These are phyloP conservation scores for Drosophila demipolita DNA, from an alignment of 2,888 invertebrate genomes.

Conservation along the genomic window DNA sequence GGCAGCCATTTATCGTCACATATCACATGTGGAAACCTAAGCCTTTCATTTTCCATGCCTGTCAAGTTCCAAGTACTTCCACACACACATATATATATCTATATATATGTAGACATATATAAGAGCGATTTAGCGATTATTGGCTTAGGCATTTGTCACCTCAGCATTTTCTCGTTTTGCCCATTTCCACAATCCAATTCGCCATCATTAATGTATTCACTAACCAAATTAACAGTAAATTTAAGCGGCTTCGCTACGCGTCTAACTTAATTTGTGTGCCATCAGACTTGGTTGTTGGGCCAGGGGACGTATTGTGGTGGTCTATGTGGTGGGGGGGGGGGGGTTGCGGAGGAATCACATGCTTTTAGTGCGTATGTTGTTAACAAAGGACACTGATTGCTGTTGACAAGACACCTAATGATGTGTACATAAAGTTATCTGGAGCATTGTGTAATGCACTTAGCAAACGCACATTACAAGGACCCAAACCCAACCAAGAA, in stretches of 20 bases:
- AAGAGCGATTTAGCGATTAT: conserved; percentile 37
- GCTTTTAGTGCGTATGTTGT: conserved; percentile 58
- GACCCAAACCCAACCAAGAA: conserved; percentile 4
- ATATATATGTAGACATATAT: background rate
- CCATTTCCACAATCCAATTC: conserved; percentile 40
- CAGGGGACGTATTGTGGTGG: background rate
- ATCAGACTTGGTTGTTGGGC: conserved; percentile 15
- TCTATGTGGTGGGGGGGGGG: too few relatives aligned
- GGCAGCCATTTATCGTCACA: conserved; percentile 1
- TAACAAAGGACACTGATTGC: conserved; percentile 74
- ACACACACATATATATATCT: conserved; percentile 7
- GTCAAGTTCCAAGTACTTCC: conserved; percentile 7
- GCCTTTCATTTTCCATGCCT: conserved; percentile 12
- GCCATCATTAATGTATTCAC: conserved; percentile 66
- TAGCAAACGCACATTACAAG: conserved; percentile 37
- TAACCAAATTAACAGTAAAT: conserved; percentile 75
- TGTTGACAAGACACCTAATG: conserved; percentile 70
- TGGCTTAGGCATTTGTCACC: conserved; percentile 53
- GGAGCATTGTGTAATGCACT: conserved; percentile 58
- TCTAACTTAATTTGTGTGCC: conserved; percentile 69
- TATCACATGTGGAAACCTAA: background rate
- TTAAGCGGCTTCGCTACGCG: conserved; percentile 65
- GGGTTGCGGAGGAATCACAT: conserved; percentile 20
- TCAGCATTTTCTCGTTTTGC: conserved; percentile 8
- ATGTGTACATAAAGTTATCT: conserved; percentile 65